Conservation (phyloP, 92 coral and sea anemone genomes). For the Pocillopora grandis region DNA sequence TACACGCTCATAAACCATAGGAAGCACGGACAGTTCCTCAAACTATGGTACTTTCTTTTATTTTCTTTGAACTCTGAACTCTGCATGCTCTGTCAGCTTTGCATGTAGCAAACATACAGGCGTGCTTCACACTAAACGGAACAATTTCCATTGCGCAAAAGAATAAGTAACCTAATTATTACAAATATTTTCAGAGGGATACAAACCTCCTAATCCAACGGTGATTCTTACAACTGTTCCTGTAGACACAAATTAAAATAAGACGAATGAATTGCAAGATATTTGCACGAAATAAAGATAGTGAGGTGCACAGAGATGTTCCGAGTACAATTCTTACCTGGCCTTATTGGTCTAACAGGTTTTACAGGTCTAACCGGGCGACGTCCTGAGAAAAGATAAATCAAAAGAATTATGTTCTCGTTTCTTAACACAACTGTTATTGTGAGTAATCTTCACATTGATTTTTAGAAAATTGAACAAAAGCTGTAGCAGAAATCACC, state of each 20-base stretch:
- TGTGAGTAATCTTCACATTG: neutral
- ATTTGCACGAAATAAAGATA: neutral
- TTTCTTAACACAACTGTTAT: neutral
- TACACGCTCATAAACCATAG: too few relatives aligned
- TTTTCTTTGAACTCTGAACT: too few relatives aligned
- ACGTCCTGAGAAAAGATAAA: constrained; percentile 6
- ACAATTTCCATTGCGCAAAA: neutral
- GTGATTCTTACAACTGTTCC: constrained; percentile 29
- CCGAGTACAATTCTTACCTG: neutral
- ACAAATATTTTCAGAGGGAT: neutral
- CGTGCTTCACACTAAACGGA: too few relatives aligned
- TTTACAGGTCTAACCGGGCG: constrained; percentile 32
- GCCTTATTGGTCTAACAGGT: constrained; percentile 22
- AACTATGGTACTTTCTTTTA: too few relatives aligned
- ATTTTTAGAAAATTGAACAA: neutral
- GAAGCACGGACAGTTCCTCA: too few relatives aligned
- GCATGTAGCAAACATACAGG: too few relatives aligned
- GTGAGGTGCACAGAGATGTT: neutral
- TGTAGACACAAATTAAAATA: neutral
- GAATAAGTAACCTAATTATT: neutral
- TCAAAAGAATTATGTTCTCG: too few relatives aligned
- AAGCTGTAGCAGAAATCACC: too few relatives aligned
- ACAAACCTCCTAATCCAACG: constrained; percentile 14
- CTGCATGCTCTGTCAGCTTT: too few relatives aligned
- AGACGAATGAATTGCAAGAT: neutral